Percentiles rank a stretch among this genome's conserved stretches.
Evolutionary conservation across 2,797 vertebrate genomes (phyloP).

Genomic region (Scolopax rusticola): DNA sequence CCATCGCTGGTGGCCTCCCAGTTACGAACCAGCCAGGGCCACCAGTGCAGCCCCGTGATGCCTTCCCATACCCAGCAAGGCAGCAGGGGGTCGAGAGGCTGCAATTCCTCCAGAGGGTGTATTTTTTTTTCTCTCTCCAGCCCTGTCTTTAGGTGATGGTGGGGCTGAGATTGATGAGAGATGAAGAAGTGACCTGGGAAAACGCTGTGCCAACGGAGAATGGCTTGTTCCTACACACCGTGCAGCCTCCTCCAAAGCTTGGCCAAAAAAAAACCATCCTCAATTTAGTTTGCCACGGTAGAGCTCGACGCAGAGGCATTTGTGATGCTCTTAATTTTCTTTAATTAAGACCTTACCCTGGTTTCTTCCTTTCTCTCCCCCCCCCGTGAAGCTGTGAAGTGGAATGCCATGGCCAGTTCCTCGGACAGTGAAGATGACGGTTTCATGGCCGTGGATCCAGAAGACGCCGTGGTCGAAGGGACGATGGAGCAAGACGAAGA

Average conservation of each 20-base stretch:
- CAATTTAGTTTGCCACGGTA: no score
- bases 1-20: fast-evolving
- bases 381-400: slow-evolving; percentile 36
- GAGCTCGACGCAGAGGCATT: fast-evolving
- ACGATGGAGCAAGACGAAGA: slow-evolving; percentile 83
- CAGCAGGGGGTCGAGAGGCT: neutral
- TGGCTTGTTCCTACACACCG: fast-evolving
- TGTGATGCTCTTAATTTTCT: neutral
- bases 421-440: slow-evolving; percentile 92
- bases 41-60: fast-evolving
- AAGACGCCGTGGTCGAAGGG: slow-evolving; percentile 81
- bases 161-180: neutral
- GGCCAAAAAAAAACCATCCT: neutral
- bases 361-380: neutral
- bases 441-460: slow-evolving; percentile 94
- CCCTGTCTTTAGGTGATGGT: neutral
- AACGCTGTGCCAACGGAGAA: fast-evolving
- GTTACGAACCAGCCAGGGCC: neutral
- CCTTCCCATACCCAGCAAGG: fast-evolving
- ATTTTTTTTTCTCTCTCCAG: neutral
- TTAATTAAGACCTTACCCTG: neutral
- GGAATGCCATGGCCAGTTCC: slow-evolving; percentile 91
- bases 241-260: neutral
- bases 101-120: neutral
- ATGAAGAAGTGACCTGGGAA: neutral